Conservation (phyloP, 1,140 invertebrate species). For the Globodera ellingtonae region DNA sequence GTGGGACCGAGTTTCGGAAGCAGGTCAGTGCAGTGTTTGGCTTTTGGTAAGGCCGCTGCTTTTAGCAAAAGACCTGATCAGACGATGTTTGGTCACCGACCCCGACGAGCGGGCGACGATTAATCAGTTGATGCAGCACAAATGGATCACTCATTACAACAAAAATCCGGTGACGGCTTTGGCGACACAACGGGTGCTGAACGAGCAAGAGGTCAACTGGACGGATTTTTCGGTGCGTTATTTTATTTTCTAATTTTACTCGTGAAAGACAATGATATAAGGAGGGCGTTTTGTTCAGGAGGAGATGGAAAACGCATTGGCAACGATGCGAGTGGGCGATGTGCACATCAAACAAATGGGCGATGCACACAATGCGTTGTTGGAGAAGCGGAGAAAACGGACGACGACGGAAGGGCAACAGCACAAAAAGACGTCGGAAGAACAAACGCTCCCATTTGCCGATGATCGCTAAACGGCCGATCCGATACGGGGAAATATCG, state of each 20-base stretch:
- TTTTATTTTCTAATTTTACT: background rate
- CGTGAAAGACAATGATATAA: background rate
- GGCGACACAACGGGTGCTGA: slow-evolving; percentile 58
- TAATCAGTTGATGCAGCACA: slow-evolving; percentile 83
- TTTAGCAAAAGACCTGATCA: slow-evolving; percentile 86
- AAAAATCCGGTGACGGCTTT: slow-evolving; percentile 53
- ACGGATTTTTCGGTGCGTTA: slow-evolving; percentile 76
- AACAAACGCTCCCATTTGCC: background rate
- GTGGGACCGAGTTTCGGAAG: slow-evolving; percentile 88
- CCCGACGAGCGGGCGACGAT: slow-evolving; percentile 85
- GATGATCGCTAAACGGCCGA: background rate
- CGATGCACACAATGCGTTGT: slow-evolving; percentile 57
- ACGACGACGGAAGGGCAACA: background rate
- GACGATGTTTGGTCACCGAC: slow-evolving; percentile 87
- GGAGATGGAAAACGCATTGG: slow-evolving; percentile 94
- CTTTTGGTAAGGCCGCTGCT: slow-evolving; percentile 13
- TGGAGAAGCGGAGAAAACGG: slow-evolving; percentile 49
- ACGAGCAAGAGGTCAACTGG: slow-evolving; percentile 88
- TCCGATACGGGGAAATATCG: no score
- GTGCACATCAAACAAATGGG: slow-evolving; percentile 62
- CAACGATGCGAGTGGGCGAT: slow-evolving; percentile 91
- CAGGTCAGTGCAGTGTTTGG: slow-evolving; percentile 69
- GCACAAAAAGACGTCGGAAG: background rate
- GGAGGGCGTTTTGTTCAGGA: slow-evolving; percentile 73
- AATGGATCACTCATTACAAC: slow-evolving; percentile 76